Evolutionary conservation across 2,113 vertebrate species (phyloP).

Genomic region (Polyodon spathula): DNA sequence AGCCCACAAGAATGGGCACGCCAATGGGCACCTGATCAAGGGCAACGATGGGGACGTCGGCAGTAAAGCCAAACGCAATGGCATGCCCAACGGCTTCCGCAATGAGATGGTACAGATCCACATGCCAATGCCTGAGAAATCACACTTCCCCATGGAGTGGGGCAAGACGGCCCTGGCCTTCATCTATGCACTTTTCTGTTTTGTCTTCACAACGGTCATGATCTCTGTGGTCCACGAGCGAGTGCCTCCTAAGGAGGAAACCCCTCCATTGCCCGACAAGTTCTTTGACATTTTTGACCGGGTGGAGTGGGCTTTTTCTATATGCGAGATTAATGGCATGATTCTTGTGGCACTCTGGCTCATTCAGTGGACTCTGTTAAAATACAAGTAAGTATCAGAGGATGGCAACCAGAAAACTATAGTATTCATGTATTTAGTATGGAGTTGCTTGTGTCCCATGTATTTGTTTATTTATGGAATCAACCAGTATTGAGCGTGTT

Average conservation of each 20-base stretch:
- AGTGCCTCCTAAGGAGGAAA: conserved; percentile 87
- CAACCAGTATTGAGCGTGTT: neutral
- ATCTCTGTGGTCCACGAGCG: conserved; percentile 95
- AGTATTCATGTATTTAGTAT: neutral
- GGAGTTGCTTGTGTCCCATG: neutral
- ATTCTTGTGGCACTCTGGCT: conserved; percentile 87
- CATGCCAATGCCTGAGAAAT: conserved; percentile 65
- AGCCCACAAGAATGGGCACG: conserved; percentile 77
- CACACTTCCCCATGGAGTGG: conserved; percentile 82
- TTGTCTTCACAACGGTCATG: conserved; percentile 81
- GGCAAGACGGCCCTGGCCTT: conserved; percentile 83
- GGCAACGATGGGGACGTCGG: conserved; percentile 45
- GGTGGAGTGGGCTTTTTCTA: conserved; percentile 95
- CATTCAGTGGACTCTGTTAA: conserved; percentile 86
- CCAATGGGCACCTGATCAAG: conserved; percentile 65
- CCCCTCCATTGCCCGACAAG: conserved; percentile 86
- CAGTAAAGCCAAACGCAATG: conserved; percentile 60
- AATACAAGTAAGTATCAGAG: conserved; percentile 80
- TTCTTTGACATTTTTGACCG: conserved; percentile 94
- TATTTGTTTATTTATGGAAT: neutral
- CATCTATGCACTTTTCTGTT: conserved; percentile 81
- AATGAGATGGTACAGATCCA: conserved; percentile 76
- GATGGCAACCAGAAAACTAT: too few species aligned
- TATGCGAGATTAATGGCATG: conserved; percentile 96
- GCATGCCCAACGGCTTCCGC: conserved; percentile 62